A percentile compares a stretch with the other conserved stretches of the same genome.
Conservation (phyloP, 64 coral and sea anemone genomes). For the Cladopsammia gracilis region DNA sequence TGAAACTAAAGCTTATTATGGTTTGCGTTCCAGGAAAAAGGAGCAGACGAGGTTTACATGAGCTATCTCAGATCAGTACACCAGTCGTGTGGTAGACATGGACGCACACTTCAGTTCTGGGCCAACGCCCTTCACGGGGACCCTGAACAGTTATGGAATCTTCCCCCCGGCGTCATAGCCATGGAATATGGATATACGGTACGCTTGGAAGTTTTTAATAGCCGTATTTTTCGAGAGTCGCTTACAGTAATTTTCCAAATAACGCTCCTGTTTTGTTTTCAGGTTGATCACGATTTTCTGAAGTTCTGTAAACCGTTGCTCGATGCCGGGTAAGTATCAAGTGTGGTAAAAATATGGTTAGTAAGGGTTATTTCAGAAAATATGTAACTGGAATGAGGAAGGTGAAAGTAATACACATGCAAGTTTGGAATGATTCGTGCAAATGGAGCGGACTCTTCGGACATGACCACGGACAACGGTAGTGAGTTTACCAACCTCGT, state of each 20-base stretch:
- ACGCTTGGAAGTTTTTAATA: background rate
- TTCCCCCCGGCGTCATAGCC: slow-evolving; percentile 85
- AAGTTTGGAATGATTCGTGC: no score
- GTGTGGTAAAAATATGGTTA: background rate
- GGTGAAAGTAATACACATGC: no score
- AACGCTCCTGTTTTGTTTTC: slow-evolving; percentile 4
- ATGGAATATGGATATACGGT: slow-evolving; percentile 97
- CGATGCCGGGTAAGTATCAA: slow-evolving; percentile 85
- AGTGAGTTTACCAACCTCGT: no score
- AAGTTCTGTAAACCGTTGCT: slow-evolving; percentile 77
- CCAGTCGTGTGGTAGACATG: slow-evolving; percentile 65
- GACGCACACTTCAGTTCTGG: slow-evolving; percentile 91
- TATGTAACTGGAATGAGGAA: no score
- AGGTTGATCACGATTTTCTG: slow-evolving; percentile 88
- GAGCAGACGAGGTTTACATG: slow-evolving; percentile 74
- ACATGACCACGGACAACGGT: no score
- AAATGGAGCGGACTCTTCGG: no score
- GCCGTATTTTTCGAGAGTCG: background rate
- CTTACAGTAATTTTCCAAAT: background rate
- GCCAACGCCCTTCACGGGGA: slow-evolving; percentile 87
- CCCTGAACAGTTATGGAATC: slow-evolving; percentile 72
- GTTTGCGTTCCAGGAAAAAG: slow-evolving; percentile 60
- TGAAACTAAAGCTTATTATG: no score
- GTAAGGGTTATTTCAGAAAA: no score
- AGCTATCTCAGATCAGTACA: slow-evolving; percentile 65